Percentiles rank a stretch among this genome's conserved stretches.
Conservation (phyloP, 2,888 invertebrate species). For the Himalopsyche tibetana region DNA sequence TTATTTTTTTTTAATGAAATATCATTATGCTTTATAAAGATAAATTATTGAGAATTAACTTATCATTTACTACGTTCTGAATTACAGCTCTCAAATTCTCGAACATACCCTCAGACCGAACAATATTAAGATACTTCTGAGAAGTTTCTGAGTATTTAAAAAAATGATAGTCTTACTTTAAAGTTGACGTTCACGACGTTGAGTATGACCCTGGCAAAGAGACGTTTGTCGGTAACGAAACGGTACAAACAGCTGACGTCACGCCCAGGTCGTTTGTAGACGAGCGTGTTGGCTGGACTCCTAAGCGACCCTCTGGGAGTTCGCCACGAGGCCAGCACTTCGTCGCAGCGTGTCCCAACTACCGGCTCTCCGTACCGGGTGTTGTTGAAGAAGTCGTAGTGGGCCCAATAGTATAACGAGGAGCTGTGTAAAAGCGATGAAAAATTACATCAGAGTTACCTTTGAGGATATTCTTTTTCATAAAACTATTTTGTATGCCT, state of each 20-base stretch:
- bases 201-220: constrained; percentile 88
- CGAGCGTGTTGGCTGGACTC: constrained; percentile 90
- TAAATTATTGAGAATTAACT: no score
- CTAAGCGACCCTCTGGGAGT: constrained; percentile 85
- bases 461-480: no score
- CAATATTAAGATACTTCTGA: no score
- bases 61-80: no score
- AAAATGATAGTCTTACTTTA: constrained; percentile 75
- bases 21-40: no score
- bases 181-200: constrained; percentile 88
- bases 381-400: constrained; percentile 95
- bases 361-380: constrained; percentile 91
- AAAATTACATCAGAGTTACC: no score
- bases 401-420: constrained; percentile 96
- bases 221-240: constrained; percentile 88
- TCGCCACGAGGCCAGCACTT: constrained; percentile 91
- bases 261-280: constrained; percentile 86
- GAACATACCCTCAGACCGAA: no score
- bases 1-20: no score
- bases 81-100: no score
- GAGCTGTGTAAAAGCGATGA: constrained; percentile 75
- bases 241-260: constrained; percentile 90
- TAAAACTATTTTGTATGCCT: no score
- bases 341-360: constrained; percentile 89
- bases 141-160: not conserved